Base-by-base conservation (phyloP, 2,113 vertebrate genomes). In the Carollia perspicillata region DNA sequence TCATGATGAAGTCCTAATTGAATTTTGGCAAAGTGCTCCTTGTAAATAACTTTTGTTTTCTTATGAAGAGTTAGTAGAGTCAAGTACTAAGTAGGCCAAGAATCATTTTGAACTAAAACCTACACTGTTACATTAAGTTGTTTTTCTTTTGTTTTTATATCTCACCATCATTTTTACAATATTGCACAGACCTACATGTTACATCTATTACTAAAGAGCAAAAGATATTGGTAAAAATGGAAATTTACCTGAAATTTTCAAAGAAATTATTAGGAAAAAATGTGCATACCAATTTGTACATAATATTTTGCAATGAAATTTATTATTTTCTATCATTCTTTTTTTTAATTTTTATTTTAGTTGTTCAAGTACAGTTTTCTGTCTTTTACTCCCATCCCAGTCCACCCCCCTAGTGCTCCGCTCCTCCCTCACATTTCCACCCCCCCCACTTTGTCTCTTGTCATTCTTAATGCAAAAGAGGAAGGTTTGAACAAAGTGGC, bases 181-280 rank as follows among this genome's bases (percentile, higher is more conserved):
- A 26, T 68, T 28, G 13, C 77, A 79, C 20, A 93, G 44, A 90
- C 17, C 1, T 49, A 79, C 13, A 87, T 66, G 51, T 28, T 55
- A 11, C 51, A 79, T 71, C 92, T 88, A 12, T 33, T 77, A 87
- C 20, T 35, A 66, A 49, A 87, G 49, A 71, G 10, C 28, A 92
- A 66, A 17, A 69, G 53, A 18, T 40, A 79, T 26, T 75, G 28
- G n/a, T 75, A 75, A 86, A 92, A 94, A 22, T 30, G 18, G 8
- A 81, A 79, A 92, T 47, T 84, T 53, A 68, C 14, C 26, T 94
- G 49, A 58, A 84, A 72, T 35, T 94, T 95, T 84, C 51, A 71
- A 79, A 91, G 14, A 80, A 60, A 74, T 44, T 8, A 75, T 20
- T 69, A 96, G 28, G 49, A 53, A 83, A 14, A 87, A 86, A 86